Percentiles rank a stretch among this genome's conserved stretches.
These are phyloP conservation scores for Turritopsis dohrnii DNA, from an alignment of 30 jellyfish, hydroid and myxozoan genomes.

Conservation along the genomic window DNA sequence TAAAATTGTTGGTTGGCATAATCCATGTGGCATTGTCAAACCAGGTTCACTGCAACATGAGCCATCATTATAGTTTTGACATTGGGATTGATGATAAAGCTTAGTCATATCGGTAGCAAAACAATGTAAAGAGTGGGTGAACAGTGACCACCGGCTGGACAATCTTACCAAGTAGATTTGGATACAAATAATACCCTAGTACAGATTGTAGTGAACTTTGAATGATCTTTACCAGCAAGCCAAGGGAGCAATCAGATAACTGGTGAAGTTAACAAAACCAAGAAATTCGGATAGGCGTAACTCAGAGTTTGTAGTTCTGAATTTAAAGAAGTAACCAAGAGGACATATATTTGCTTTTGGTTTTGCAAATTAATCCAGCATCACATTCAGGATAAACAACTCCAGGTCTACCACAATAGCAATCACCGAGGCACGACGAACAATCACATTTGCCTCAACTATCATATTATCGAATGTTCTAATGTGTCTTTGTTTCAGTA, in stretches of 20 bases:
- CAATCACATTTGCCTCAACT: conserved; percentile 82
- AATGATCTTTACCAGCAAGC: conserved; percentile 81
- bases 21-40: conserved; percentile 77
- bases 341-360: conserved; percentile 87
- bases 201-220: conserved; percentile 69
- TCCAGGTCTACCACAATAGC: conserved; percentile 86
- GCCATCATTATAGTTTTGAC: conserved; percentile 75
- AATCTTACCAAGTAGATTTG: conserved; percentile 58
- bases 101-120: conserved; percentile 52
- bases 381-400: conserved; percentile 73
- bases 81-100: conserved; percentile 54
- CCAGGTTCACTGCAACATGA: conserved; percentile 74
- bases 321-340: conserved; percentile 78
- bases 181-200: conserved; percentile 72
- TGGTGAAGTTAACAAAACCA: conserved; percentile 52
- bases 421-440: conserved; percentile 80
- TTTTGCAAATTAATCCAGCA: conserved; percentile 81
- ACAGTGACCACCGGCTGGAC: conserved; percentile 92
- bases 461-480: conserved; percentile 85
- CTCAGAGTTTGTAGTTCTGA: conserved; percentile 80
- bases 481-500: conserved; percentile 52
- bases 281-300: conserved; percentile 80
- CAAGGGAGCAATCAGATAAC: conserved; percentile 69
- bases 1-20: conserved; percentile 67
- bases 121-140: conserved; percentile 82